Conservation (phyloP, 2,113 vertebrate species). For the Hystrix brachyura region DNA sequence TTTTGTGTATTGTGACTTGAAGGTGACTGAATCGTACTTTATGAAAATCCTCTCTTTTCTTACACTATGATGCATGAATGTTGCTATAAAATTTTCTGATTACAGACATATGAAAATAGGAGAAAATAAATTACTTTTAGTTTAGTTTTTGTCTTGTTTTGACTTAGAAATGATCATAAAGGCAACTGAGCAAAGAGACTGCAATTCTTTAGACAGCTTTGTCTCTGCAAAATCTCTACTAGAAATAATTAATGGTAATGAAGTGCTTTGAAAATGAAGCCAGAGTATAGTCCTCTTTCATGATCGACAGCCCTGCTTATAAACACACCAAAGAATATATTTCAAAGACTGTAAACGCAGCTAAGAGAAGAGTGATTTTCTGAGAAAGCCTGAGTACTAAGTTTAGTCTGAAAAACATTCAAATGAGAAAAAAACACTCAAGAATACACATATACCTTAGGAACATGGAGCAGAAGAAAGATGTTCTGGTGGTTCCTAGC, state of each 20-base stretch:
- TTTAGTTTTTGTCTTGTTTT: conserved; percentile 40
- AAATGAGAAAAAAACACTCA: not conserved
- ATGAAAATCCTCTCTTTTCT: not conserved
- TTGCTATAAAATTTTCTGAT: conserved; percentile 16
- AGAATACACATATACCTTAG: not conserved
- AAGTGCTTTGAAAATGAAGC: conserved; percentile 52
- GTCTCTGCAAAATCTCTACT: conserved; percentile 7
- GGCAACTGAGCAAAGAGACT: not conserved
- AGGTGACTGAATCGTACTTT: not conserved
- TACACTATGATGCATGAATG: not conserved
- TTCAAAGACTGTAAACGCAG: conserved; percentile 52
- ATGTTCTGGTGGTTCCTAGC: not conserved
- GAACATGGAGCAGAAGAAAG: not conserved
- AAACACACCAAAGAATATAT: conserved; percentile 11
- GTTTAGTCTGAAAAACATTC: not conserved
- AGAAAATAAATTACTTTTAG: conserved; percentile 2
- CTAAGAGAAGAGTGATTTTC: not conserved
- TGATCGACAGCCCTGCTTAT: conserved; percentile 45
- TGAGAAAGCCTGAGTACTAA: not conserved
- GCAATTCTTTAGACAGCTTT: not conserved
- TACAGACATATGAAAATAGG: conserved; percentile 4
- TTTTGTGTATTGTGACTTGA: not conserved
- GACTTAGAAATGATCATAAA: conserved; percentile 55
- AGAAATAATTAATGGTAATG: conserved; percentile 66
- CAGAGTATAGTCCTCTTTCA: not conserved